phyloP scores from a whole-genome alignment of 2,888 invertebrate species.

The Netelia fuscicornis region DNA sequence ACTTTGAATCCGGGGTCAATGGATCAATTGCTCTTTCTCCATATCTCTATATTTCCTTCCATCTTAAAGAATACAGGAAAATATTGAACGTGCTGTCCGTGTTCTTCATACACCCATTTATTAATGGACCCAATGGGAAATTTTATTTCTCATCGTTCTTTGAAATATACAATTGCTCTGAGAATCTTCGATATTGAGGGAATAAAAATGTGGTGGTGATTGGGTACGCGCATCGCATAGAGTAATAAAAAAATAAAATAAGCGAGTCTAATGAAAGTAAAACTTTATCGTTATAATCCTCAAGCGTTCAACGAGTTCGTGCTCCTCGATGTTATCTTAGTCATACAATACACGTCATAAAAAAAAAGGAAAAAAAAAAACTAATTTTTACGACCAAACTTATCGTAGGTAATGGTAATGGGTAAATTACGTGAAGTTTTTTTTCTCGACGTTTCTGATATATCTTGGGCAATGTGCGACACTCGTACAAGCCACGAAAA shows the following conservation, averaged over 20 bases:
- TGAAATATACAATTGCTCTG: not conserved
- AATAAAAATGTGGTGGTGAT: slow-evolving; percentile 5
- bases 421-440: slow-evolving; percentile 36
- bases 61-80: no score
- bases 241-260: slow-evolving; percentile 14
- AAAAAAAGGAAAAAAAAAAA: slow-evolving; percentile 37
- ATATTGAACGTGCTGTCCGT: no score
- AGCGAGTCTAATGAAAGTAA: slow-evolving; percentile 52
- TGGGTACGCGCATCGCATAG: slow-evolving; percentile 10
- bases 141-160: slow-evolving; percentile 23
- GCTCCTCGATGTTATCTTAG: slow-evolving; percentile 13
- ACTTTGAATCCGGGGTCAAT: no score
- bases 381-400: slow-evolving; percentile 26
- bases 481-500: no score
- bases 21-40: no score
- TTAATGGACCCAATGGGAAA: slow-evolving; percentile 29
- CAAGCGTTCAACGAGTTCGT: slow-evolving; percentile 26
- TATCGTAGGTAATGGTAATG: slow-evolving; percentile 48
- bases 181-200: not conserved
- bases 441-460: not conserved
- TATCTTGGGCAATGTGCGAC: not conserved
- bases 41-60: no score
- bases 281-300: slow-evolving; percentile 50
- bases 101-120: not conserved
- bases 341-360: slow-evolving; percentile 20